Evolutionary conservation across 2,113 vertebrate genomes (phyloP).

Genomic region (Seriola quinqueradiata): DNA sequence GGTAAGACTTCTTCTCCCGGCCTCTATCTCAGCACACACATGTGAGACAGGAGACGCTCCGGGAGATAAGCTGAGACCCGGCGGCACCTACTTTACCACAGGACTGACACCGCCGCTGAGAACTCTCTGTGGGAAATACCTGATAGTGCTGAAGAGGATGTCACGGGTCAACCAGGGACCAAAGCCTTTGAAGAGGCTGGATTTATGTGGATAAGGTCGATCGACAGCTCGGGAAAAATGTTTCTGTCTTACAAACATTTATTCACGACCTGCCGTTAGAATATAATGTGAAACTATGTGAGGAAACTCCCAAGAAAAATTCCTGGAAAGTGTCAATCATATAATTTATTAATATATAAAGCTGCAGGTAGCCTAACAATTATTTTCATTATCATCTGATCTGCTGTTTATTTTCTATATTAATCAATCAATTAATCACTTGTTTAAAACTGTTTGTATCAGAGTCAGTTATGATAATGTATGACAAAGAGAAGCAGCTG

Average conservation of each 20-base stretch:
- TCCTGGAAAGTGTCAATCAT: no score
- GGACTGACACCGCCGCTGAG: not conserved
- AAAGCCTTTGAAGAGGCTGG: not conserved
- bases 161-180: conserved; percentile 11
- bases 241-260: not conserved
- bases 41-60: conserved; percentile 42
- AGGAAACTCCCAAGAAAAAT: no score
- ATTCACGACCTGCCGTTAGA: no score
- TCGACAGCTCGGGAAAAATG: not conserved
- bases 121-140: conserved; percentile 46
- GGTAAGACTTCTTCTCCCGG: not conserved
- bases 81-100: conserved; percentile 36
- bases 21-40: conserved; percentile 63
- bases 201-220: not conserved
- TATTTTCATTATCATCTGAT: no score
- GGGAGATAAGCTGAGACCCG: conserved; percentile 62
- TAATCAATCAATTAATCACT: no score
- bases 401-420: no score
- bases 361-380: no score
- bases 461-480: no score
- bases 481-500: no score
- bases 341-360: no score
- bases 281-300: no score
- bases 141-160: conserved; percentile 30
- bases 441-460: no score